Percentiles rank a stretch among this genome's conserved stretches.
Conservation (phyloP, 1,140 invertebrate genomes). For the Venustaconcha ellipsiformis region DNA sequence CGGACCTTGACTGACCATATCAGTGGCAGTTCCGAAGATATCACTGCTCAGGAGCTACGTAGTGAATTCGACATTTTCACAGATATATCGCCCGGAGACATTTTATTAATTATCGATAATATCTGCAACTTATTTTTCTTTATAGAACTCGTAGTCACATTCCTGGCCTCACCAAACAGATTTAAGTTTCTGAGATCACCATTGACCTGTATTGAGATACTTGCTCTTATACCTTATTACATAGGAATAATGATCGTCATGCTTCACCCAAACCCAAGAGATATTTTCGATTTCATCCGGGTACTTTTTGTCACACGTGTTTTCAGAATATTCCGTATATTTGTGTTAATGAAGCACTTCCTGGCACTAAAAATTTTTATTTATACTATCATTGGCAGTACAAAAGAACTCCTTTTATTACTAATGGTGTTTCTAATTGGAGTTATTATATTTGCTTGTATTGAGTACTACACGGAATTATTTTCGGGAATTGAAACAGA, state of each 20-base stretch:
- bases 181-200: constrained; percentile 58
- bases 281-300: constrained; percentile 37
- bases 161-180: constrained; percentile 62
- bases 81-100: constrained; percentile 22
- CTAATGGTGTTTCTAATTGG: constrained; percentile 48
- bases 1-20: constrained; percentile 19
- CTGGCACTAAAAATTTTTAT: constrained; percentile 52
- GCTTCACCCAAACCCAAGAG: constrained; percentile 39
- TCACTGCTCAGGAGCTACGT: constrained; percentile 22
- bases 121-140: constrained; percentile 36
- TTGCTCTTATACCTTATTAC: constrained; percentile 52
- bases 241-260: constrained; percentile 65
- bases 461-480: constrained; percentile 54
- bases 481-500: constrained; percentile 35
- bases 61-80: constrained; percentile 35
- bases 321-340: constrained; percentile 47
- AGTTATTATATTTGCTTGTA: constrained; percentile 51
- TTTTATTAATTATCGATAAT: constrained; percentile 36
- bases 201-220: constrained; percentile 40
- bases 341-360: constrained; percentile 53
- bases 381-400: constrained; percentile 50
- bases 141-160: constrained; percentile 50
- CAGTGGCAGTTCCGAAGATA: constrained; percentile 2
- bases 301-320: constrained; percentile 45
- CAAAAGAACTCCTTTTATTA: constrained; percentile 52